Evolutionary conservation across 2,113 vertebrate species (phyloP), one percentile per base, ranked within the genome.

Genomic region (Microcebus jonahi): DNA sequence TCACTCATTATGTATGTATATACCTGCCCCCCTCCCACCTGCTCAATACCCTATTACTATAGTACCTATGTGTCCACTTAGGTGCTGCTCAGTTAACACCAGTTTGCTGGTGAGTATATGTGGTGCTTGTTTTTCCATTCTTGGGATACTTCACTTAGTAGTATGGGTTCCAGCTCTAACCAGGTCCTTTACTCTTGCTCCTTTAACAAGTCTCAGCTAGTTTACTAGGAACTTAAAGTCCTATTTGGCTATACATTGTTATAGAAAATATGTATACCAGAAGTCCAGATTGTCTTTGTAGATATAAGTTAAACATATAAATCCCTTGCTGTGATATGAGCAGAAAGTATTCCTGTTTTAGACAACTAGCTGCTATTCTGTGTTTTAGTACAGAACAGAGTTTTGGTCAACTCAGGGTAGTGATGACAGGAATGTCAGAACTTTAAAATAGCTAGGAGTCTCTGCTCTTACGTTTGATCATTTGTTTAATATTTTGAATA

Each of bases 401-500:
- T 84, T 87, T 87, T 50, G 70, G 13, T 88, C 71, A 91, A 75
- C 14, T 57, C 27, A 88, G 34, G 21, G 55, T 57, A 90, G 21
- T 90, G 31, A 80, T 70, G 21, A 73, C 23, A 85, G 13, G 13
- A 81, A 55, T 83, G 6, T 93, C 31, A 88, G 53, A 93, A 87
- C 42, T 81, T 97, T 82, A 29, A 82, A 45, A 73, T 77, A 36
- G 27, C 48, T 55, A 36, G 15, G 21, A 81, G 25, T 67, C 34
- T 8, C 73, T 92, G 29, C 31, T 61, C 20, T 96, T 92, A 50
- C 73, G 20, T 90, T 73, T 79, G 55, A 34, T 61, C 25, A 88
- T 95, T 91, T 90, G 8, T 53, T 90, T 67, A 89, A 39, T 94
- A 76, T 73, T 90, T 96, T 55, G 53, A 86, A 95, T 82, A 70